Percentiles rank a stretch among this genome's conserved stretches.
Conservation (phyloP, 2,113 vertebrate species). For the Aramus guarauna region DNA sequence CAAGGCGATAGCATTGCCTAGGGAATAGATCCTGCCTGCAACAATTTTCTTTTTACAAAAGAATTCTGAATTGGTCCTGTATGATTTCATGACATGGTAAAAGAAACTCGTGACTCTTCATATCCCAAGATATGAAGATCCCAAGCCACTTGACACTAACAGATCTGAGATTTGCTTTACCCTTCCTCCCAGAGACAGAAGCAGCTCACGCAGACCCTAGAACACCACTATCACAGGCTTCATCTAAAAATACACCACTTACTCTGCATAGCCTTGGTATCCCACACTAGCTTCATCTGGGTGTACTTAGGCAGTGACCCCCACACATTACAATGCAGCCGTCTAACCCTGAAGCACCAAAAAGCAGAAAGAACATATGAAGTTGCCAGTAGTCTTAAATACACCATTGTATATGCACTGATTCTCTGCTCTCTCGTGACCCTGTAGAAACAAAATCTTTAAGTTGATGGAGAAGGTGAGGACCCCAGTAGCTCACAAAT, state of each 20-base stretch:
- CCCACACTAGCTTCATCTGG: not conserved
- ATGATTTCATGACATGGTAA: not conserved
- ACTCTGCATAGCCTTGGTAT: not conserved
- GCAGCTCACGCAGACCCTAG: not conserved
- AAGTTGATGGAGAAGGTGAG: not conserved
- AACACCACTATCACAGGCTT: not conserved
- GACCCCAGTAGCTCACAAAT: not conserved
- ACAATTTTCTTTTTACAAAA: not conserved
- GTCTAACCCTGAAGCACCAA: not conserved
- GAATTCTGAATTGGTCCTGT: not conserved
- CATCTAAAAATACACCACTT: not conserved
- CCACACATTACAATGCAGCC: not conserved
- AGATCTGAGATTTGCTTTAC: not conserved
- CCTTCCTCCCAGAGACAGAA: not conserved
- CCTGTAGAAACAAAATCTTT: not conserved
- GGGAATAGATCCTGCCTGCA: not conserved
- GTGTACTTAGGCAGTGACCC: not conserved
- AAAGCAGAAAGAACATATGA: not conserved
- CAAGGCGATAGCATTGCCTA: not conserved
- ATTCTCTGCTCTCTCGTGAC: not conserved
- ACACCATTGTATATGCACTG: not conserved
- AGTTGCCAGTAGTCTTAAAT: not conserved
- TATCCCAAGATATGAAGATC: not conserved
- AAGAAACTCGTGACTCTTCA: not conserved
- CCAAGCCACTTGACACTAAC: not conserved